These are phyloP conservation scores for Campodea augens DNA, from an alignment of 1,140 invertebrate species.

Conservation along the genomic window DNA sequence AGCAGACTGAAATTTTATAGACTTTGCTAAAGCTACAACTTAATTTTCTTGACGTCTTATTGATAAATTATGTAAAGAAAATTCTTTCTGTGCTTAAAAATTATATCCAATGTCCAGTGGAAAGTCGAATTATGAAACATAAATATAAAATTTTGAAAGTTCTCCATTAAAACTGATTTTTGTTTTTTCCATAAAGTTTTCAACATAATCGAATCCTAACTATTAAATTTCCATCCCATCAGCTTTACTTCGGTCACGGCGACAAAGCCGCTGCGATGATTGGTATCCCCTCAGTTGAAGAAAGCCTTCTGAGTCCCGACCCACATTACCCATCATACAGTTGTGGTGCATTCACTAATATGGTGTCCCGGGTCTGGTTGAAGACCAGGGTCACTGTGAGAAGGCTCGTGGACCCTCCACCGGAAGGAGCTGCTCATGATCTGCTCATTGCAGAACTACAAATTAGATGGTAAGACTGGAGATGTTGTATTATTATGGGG, in stretches of 20 bases:
- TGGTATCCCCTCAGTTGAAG: conserved; percentile 10
- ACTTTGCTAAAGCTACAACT: too few species aligned
- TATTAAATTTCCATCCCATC: background rate
- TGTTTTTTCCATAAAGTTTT: too few species aligned
- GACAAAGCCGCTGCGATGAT: conserved; percentile 9
- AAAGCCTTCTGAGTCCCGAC: conserved; percentile 8
- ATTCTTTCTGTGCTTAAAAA: too few species aligned
- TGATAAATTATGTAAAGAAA: too few species aligned
- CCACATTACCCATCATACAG: conserved; percentile 9
- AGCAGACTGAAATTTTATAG: too few species aligned
- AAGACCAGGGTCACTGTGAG: conserved; percentile 23
- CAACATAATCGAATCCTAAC: too few species aligned
- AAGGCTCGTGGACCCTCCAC: conserved; percentile 18
- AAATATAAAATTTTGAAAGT: background rate
- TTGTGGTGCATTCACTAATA: conserved; percentile 17
- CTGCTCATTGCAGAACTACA: conserved; percentile 25
- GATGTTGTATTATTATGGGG: too few species aligned
- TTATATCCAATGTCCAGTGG: too few species aligned
- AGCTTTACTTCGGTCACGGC: conserved; percentile 10
- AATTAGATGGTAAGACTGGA: conserved; percentile 15
- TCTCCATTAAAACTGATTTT: too few species aligned
- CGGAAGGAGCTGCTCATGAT: conserved; percentile 12
- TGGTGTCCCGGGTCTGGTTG: conserved; percentile 17
- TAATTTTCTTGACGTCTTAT: too few species aligned
- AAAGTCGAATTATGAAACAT: background rate